phyloP scores from a whole-genome alignment of 2,888 invertebrate genomes.

The Helicoverpa assulta region DNA sequence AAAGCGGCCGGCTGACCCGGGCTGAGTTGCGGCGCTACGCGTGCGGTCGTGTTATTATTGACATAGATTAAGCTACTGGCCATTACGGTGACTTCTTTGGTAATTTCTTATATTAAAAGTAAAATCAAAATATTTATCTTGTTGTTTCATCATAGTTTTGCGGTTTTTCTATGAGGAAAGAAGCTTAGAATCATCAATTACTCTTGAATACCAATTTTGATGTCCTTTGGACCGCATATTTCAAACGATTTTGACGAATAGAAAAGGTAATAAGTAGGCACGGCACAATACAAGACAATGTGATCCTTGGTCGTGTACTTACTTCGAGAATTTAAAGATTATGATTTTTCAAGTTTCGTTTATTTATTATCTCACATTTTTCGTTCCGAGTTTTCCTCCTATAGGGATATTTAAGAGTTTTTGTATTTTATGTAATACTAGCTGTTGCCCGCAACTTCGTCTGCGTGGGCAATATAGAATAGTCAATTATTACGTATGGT shows the following conservation, averaged over 20 bases:
- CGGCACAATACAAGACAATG: too few relatives aligned
- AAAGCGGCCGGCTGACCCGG: slow-evolving; percentile 72
- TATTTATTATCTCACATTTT: too few relatives aligned
- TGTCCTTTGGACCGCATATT: neutral
- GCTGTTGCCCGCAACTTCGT: too few relatives aligned
- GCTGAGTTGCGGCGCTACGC: slow-evolving; percentile 58
- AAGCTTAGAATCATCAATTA: neutral
- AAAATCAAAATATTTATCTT: slow-evolving; percentile 34
- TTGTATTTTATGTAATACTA: too few relatives aligned
- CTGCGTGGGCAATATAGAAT: too few relatives aligned
- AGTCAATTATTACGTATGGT: too few relatives aligned
- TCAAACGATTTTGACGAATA: neutral
- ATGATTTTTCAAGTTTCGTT: too few relatives aligned
- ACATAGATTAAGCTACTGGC: slow-evolving; percentile 70
- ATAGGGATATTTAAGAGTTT: too few relatives aligned
- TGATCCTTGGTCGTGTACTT: too few relatives aligned
- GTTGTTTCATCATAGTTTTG: slow-evolving; percentile 19
- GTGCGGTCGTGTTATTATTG: slow-evolving; percentile 65
- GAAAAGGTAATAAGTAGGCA: too few relatives aligned
- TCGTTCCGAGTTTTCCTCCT: too few relatives aligned
- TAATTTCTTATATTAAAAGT: slow-evolving; percentile 38
- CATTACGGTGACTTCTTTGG: slow-evolving; percentile 45
- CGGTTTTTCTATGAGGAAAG: slow-evolving; percentile 4
- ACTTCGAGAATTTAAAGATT: too few relatives aligned
- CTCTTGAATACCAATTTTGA: neutral